Conservation (phyloP, 1,140 invertebrate genomes). For the Drosophila lowei region DNA sequence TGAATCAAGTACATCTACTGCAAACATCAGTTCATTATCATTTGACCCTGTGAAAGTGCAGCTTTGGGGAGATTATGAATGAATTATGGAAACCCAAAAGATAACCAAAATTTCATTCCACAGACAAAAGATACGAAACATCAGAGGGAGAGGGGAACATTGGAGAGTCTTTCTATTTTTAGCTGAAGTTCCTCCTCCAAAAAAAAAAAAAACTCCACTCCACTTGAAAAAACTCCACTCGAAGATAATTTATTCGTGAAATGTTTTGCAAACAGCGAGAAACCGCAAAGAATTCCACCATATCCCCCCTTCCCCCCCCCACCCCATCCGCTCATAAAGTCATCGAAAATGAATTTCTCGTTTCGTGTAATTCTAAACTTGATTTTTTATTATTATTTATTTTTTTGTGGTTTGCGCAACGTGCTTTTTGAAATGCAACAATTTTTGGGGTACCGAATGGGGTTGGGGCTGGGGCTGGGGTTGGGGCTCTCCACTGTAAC, state of each 20-base stretch:
- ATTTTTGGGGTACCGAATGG: slow-evolving; percentile 3
- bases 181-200: neutral
- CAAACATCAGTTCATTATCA: no score
- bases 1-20: no score
- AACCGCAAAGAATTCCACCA: slow-evolving; percentile 33
- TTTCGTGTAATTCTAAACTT: slow-evolving; percentile 64
- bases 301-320: neutral
- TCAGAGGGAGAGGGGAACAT: no score
- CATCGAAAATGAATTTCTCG: slow-evolving; percentile 63
- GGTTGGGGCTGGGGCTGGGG: slow-evolving; percentile 6
- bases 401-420: slow-evolving; percentile 62
- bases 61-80: slow-evolving; percentile 1
- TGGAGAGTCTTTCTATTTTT: no score
- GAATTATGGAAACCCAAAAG: no score
- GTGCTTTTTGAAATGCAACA: slow-evolving; percentile 58
- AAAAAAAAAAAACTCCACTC: neutral
- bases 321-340: slow-evolving; percentile 37
- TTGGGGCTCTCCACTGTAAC: slow-evolving; percentile 41
- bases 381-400: slow-evolving; percentile 22
- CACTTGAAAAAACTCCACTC: neutral
- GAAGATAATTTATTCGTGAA: slow-evolving; percentile 41
- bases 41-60: no score
- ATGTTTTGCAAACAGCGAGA: slow-evolving; percentile 27
- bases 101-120: neutral
- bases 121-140: no score